phyloP scores from a whole-genome alignment of 2,888 invertebrate genomes.

The Thysanoteuthis rhombus region DNA sequence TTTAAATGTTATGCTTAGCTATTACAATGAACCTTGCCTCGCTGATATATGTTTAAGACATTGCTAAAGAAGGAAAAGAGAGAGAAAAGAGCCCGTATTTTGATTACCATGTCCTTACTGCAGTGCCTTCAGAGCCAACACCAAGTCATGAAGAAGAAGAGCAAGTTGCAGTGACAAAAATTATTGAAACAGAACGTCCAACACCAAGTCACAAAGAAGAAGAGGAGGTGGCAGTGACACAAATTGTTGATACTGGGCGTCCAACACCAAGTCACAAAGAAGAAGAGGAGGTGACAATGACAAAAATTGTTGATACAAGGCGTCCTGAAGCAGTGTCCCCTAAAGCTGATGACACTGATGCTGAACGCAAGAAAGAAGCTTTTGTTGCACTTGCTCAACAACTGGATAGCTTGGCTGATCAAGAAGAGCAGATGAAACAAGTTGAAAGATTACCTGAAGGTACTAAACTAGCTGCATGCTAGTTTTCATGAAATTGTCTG shows the following conservation, averaged over 20 bases:
- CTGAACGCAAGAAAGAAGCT: constrained; percentile 55
- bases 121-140: constrained; percentile 19
- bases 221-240: constrained; percentile 47
- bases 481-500: background rate
- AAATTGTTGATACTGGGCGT: too few species aligned
- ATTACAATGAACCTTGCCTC: background rate
- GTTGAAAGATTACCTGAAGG: constrained; percentile 21
- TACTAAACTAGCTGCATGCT: constrained; percentile 32
- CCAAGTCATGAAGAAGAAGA: constrained; percentile 27
- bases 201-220: constrained; percentile 21
- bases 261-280: constrained; percentile 15
- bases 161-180: constrained; percentile 48
- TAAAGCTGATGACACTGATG: background rate
- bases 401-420: constrained; percentile 48
- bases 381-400: constrained; percentile 55
- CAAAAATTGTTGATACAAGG: constrained; percentile 51
- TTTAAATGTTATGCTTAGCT: background rate
- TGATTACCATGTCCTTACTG: constrained; percentile 27
- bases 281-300: constrained; percentile 43
- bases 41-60: background rate
- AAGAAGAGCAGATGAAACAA: constrained; percentile 36
- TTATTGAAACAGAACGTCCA: constrained; percentile 52
- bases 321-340: constrained; percentile 45
- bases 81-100: background rate
- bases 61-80: background rate